Base-by-base conservation (phyloP, 2,888 invertebrate species). In the Brachycybe producta region DNA sequence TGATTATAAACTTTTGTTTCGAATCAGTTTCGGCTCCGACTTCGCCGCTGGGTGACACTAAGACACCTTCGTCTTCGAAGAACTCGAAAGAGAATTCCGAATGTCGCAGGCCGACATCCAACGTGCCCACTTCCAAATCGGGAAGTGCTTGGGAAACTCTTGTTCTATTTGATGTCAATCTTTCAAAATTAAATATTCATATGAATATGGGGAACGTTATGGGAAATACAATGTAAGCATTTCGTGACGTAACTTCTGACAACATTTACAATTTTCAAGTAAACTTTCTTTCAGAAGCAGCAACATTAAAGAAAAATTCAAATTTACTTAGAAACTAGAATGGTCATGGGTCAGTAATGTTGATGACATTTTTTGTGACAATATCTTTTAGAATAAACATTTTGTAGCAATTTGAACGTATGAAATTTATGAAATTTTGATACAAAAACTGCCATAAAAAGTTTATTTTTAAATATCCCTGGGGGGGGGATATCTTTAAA, bases 141-240 rank as follows among this genome's bases (percentile, higher is more conserved):
- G 44, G 51, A 32, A 55, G 84, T 3, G 82, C 88, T 36, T 95
- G 95, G 95, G 92, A 95, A 70, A 94, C 95, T 2, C 71, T 94
- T 45, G 95, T 97, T 2, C 72, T 97, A 51, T 92, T 95, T 70
- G 90, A 91, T 0, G 84, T 97, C 36, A 94, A 95, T 72, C 90
- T 97, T 67, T 90, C 92, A 40, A 82, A 86, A 61, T 75, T 98
- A 47, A 94, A 95, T 67, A 88, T 98, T 8, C 88, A 91, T 64
- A 95, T 97, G 84, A 97, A 97, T 68, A 98, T 98, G 92, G 94
- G 95, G 36, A 97, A 97, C 64, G 94, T 97, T 1, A 97, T 98
- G 92, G 97, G 98, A 13, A 94, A 94, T 65, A 94, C 95, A 52
- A 79, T 78, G 79, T 84, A 67, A 72, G 74, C 71, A 52, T 53